Evolutionary conservation across 2,797 vertebrate genomes (phyloP).

Genomic region (Acanthurus leucopareius): DNA sequence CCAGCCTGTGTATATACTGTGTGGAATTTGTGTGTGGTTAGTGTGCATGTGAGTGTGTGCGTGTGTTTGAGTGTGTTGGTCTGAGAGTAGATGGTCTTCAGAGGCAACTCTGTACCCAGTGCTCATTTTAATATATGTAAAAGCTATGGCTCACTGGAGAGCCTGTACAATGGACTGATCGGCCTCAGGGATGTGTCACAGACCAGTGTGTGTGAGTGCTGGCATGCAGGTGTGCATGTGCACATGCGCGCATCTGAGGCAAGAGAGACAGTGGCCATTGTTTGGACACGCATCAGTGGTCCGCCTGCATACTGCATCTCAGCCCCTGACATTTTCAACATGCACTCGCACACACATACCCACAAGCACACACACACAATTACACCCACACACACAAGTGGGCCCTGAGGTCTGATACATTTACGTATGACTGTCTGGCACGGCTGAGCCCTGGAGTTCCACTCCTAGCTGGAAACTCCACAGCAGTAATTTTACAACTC

Average conservation of each 20-base stretch:
- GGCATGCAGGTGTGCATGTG: conserved; percentile 27
- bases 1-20: conserved; percentile 37
- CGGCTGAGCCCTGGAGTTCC: conserved; percentile 44
- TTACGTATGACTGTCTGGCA: conserved; percentile 66
- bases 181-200: conserved; percentile 85
- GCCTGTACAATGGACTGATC: conserved; percentile 81
- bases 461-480: conserved; percentile 18
- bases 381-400: conserved; percentile 13
- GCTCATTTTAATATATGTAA: conserved; percentile 89
- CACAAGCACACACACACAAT: conserved; percentile 16
- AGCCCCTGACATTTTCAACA: conserved; percentile 66
- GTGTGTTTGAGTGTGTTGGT: conserved; percentile 42
- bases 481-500: conserved; percentile 30
- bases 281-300: conserved; percentile 79
- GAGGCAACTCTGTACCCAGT: conserved; percentile 71
- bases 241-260: conserved; percentile 33
- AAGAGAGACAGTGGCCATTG: conserved; percentile 68
- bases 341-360: conserved; percentile 14
- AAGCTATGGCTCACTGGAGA: conserved; percentile 85
- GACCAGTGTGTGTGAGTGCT: conserved; percentile 42
- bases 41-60: conserved; percentile 19
- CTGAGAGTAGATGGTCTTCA: conserved; percentile 64
- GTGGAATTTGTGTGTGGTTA: conserved; percentile 27
- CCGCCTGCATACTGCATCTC: conserved; percentile 60
- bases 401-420: conserved; percentile 46